phyloP scores from a whole-genome alignment of 2,113 vertebrate genomes.

The Microtus oregoni region DNA sequence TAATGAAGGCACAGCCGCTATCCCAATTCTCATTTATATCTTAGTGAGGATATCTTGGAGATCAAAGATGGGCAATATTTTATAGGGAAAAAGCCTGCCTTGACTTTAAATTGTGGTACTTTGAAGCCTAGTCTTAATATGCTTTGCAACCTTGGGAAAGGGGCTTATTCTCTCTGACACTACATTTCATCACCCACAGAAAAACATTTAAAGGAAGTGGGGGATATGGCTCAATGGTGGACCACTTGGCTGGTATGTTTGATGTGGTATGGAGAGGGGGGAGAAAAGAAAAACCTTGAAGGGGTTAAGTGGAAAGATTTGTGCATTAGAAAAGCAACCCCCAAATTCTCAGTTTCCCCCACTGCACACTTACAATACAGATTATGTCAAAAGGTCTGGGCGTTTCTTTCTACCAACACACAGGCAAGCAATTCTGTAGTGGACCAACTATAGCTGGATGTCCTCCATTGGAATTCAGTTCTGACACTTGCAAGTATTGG shows the following conservation, averaged over 20 bases:
- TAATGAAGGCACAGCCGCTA: not conserved
- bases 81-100: not conserved
- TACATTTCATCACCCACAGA: not conserved
- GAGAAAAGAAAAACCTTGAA: not conserved
- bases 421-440: not conserved
- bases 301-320: not conserved
- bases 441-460: not conserved
- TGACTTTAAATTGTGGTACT: slow-evolving; percentile 21
- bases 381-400: not conserved
- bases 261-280: not conserved
- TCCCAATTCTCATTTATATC: not conserved
- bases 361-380: not conserved
- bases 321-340: not conserved
- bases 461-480: not conserved
- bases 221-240: not conserved
- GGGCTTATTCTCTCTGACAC: slow-evolving; percentile 40
- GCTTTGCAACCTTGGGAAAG: slow-evolving; percentile 39
- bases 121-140: not conserved
- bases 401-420: not conserved
- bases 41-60: slow-evolving; percentile 9
- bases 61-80: not conserved
- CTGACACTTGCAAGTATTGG: not conserved
- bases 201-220: not conserved
- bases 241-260: not conserved
- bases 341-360: not conserved